These are phyloP conservation scores for Nanger granti DNA, from an alignment of 2,113 vertebrate genomes.

Conservation along the genomic window DNA sequence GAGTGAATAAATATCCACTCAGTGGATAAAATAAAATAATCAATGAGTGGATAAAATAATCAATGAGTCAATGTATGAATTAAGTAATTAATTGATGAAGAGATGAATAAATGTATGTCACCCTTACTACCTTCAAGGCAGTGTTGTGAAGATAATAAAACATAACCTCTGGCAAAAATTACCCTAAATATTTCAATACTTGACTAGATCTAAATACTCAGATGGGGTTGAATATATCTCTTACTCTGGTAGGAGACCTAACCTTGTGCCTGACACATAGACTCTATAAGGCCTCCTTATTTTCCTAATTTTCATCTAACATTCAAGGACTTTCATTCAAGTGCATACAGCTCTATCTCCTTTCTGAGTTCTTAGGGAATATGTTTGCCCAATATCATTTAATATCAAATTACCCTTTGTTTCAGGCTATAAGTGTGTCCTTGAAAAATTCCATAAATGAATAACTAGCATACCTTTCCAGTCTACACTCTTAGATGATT, in stretches of 20 bases:
- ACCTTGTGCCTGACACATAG: neutral
- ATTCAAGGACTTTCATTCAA: neutral
- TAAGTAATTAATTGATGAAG: neutral
- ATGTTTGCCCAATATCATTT: neutral
- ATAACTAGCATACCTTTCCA: neutral
- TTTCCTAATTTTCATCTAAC: neutral
- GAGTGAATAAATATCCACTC: neutral
- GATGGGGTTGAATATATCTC: neutral
- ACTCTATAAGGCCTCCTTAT: neutral
- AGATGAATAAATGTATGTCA: neutral
- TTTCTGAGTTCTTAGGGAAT: neutral
- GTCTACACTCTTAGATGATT: neutral
- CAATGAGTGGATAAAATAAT: neutral
- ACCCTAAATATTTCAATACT: neutral
- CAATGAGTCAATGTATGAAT: neutral
- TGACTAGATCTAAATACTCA: neutral
- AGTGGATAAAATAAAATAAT: neutral
- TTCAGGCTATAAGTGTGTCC: neutral
- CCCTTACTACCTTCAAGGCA: neutral
- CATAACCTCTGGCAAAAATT: neutral
- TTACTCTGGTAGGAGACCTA: neutral
- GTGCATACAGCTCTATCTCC: neutral
- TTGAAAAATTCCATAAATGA: neutral
- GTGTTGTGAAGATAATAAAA: neutral
- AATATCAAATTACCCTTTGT: neutral